Base-by-base conservation (phyloP, 2,113 vertebrate genomes). In the Sorex araneus region DNA sequence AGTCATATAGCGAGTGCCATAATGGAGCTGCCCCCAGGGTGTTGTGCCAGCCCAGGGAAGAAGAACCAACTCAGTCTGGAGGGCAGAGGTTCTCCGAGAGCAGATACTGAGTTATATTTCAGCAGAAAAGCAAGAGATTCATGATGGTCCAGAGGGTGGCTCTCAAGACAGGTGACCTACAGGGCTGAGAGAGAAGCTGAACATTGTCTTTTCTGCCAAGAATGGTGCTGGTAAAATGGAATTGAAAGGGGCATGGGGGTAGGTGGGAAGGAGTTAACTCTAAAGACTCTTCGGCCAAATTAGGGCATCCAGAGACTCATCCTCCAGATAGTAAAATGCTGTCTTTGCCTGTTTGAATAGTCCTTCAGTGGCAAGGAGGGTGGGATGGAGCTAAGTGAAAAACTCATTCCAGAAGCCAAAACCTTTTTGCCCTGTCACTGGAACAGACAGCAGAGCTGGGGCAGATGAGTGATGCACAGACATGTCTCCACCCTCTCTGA, bases 351-450 rank as follows among this genome's bases (percentile, higher is more conserved):
- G 75, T 74, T 60, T 50, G 23, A 88, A 47, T 10, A 47, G 6
- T 75, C 23, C 2, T 25, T 25, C 1, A 6, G 4, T 40, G 34
- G 28, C 19, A 19, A 0, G 0, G 0, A 15, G 34, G 3, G 15
- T 34, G 18, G 32, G 16, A 54, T 71, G 13, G 43, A 87, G 30
- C 50, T 69, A 32, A 90, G 18, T 25, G 18, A n/a, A 66, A 57
- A 19, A 3, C 2, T 5, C 64, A 57, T 32, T 13, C 23, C 71
- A 32, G 50, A 80, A 43, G 45, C 23, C 12, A 32, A 66, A 40
- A 5, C 6, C 47, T 64, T 36, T 36, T 73, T 54, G 25, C 34
- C n/a, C 6, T 0, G 5, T 83, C 28, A 27, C 27, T 57, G 34
- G 84, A 73, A 25, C 30, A 3, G n/a, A 6, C 32, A 2, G 28